Base-by-base conservation (phyloP, 2,113 vertebrate genomes). In the Alces alces region DNA sequence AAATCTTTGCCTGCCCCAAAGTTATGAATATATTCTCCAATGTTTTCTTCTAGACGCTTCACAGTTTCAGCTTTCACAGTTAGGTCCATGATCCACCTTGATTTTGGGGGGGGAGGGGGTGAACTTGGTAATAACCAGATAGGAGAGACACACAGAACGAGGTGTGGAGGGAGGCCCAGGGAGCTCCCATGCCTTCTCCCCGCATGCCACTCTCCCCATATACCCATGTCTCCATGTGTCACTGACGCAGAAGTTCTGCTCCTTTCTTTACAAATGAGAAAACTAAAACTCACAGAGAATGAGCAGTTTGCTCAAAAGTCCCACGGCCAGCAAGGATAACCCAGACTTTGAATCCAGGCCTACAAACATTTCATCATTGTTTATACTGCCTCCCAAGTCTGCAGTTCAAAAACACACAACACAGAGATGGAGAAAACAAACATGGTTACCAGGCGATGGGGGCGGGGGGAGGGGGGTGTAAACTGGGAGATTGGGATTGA, bases 391-490 rank as follows among this genome's bases (percentile, higher is more conserved):
- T 79, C 78, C 64, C 66, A 54, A 27, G 78, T 52, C 47, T 30
- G 28, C 43, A 52, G 45, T 19, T 79, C 52, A 61, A 55, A 94
- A 50, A 43, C 36, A 30, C 11, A 33, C 10, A 80, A n/a, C 79
- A 82, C 76, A 79, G 43, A 79, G 16, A 11, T 50, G 76, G 45
- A 79, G 76, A 79, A 79, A 80, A 80, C 28, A 33, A 80, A 3
- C 28, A 30, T 10, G 15, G 45, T 11, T 33, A 47, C 27, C 45
- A 47, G 76, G 2, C 0, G 4, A 79, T 79, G 27, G 27, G 45
- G 43, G 15, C 14, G 1, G 76, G 14, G 43, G 1, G 43, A 0
- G 0, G 8, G 73, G 45, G 14, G 15, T 14, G 2, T 33, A 50
- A 19, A 50, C 3, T 79, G 45, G 45, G 78, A 80, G 78, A 33